Evolutionary conservation across 2,113 vertebrate genomes (phyloP), one percentile per base, ranked within the genome.

Genomic region (Nanorana parkeri): DNA sequence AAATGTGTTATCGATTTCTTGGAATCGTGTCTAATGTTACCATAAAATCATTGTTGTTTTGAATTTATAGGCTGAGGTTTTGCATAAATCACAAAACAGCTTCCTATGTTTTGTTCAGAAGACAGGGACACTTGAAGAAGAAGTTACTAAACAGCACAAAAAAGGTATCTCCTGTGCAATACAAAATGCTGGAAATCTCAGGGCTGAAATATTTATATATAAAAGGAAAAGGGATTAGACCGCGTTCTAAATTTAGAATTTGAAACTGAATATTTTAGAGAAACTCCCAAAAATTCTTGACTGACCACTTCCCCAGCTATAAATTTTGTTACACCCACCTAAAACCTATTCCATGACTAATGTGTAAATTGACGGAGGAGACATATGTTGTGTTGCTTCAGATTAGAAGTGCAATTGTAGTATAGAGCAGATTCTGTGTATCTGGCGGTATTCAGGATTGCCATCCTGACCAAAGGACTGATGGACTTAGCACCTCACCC

Each of bases 191-290:
- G 24, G 24, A 63, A 63, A 47, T 4, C 32, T 6, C 32, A 36
- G 32, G 3, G 3, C 6, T 36, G 2, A 13, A 13, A 13, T 2
- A 47, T 47, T 47, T 47, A 11, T 47, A 15, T 11, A n/a, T 56
- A 73, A 56, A 26, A 52, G 69, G 26, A 26, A 56, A 56, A 60
- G 6, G 24, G 13, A 32, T 32, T 26, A 32, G 71, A 36, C 28
- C 17, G 6, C 5, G 7, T n/a, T 52, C 71, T 55, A 55, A 28
- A 20, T 55, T 56, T 72, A 29, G 24, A 19, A 5, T 10, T 54
- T 29, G 69, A 72, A 72, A 72, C 20, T 55, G 3, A n/a, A 72
- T 72, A 72, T 72, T 72, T 55, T 26, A 52, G 69, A 56, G 28
- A 72, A 55, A 56, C 41, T 71, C 68, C 68, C 47, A 26, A 71